Evolutionary conservation across 2,113 vertebrate genomes (phyloP).

Genomic region (Leptobrachium ailaonicum): DNA sequence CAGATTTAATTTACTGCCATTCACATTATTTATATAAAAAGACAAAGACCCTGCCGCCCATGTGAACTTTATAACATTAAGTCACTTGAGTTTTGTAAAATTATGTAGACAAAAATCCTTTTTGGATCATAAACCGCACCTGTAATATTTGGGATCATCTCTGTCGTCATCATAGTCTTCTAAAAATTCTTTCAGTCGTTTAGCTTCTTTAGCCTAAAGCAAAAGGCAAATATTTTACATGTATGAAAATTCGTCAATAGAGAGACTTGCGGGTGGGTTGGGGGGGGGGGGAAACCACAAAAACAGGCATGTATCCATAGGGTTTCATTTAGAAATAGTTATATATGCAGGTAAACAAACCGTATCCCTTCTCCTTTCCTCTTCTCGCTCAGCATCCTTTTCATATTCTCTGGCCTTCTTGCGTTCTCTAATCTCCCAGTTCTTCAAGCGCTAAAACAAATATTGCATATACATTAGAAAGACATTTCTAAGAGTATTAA

Average conservation of each 20-base stretch:
- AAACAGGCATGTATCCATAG: background rate
- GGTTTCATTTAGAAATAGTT: background rate
- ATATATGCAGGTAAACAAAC: slow-evolving; percentile 60
- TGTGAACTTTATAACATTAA: no score
- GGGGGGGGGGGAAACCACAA: no score
- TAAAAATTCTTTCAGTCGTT: slow-evolving; percentile 94
- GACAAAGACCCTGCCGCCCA: no score
- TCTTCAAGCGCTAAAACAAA: slow-evolving; percentile 84
- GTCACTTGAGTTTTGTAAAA: no score
- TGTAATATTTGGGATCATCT: slow-evolving; percentile 97
- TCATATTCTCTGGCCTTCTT: slow-evolving; percentile 94
- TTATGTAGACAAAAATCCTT: no score
- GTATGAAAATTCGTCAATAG: no score
- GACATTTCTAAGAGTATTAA: no score
- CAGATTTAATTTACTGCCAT: no score
- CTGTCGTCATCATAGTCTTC: slow-evolving; percentile 98
- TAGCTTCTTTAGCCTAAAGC: slow-evolving; percentile 90
- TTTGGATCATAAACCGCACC: slow-evolving; percentile 61
- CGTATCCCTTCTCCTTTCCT: slow-evolving; percentile 91
- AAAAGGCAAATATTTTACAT: slow-evolving; percentile 1
- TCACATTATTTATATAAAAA: no score
- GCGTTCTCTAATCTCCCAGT: slow-evolving; percentile 96
- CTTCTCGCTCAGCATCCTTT: slow-evolving; percentile 91
- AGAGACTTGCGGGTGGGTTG: no score
- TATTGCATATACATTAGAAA: no score